These are phyloP conservation scores for Drosophila macrospina DNA, from an alignment of 2,888 invertebrate genomes.

Conservation along the genomic window DNA sequence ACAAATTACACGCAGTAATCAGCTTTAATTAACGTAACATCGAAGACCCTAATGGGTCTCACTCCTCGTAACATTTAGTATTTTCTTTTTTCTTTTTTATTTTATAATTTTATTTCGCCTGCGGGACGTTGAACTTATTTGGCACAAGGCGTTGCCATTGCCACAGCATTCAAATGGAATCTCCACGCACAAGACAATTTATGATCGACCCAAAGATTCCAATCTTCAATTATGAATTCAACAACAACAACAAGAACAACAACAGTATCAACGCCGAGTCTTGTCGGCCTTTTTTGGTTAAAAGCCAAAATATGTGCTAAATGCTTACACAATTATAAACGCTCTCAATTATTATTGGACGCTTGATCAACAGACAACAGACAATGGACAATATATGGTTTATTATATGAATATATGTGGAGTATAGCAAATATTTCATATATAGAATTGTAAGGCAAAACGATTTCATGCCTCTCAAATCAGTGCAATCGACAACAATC, in stretches of 20 bases:
- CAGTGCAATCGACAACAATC: slow-evolving; percentile 63
- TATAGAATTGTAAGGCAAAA: slow-evolving; percentile 42
- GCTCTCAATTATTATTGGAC: slow-evolving; percentile 56
- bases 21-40: slow-evolving; percentile 76
- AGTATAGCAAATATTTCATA: slow-evolving; percentile 57
- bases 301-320: slow-evolving; percentile 58
- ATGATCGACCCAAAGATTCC: slow-evolving; percentile 56
- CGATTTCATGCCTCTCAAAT: slow-evolving; percentile 72
- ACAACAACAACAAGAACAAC: slow-evolving; percentile 16
- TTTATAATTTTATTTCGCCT: slow-evolving; percentile 35
- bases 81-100: slow-evolving; percentile 18
- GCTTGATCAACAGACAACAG: slow-evolving; percentile 34
- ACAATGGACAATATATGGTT: slow-evolving; percentile 41
- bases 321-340: slow-evolving; percentile 56
- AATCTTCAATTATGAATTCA: slow-evolving; percentile 69
- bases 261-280: not conserved
- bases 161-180: slow-evolving; percentile 61
- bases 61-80: slow-evolving; percentile 1
- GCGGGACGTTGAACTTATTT: slow-evolving; percentile 69
- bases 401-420: slow-evolving; percentile 34
- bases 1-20: slow-evolving; percentile 77
- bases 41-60: slow-evolving; percentile 42
- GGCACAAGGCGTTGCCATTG: slow-evolving; percentile 62
- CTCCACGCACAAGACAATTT: slow-evolving; percentile 60
- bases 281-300: slow-evolving; percentile 27